A percentile compares a stretch with the other conserved stretches of the same genome.
Conservation (phyloP, 37 sponge, comb jelly and placozoan species). For the Diacarnus erythraeanus region DNA sequence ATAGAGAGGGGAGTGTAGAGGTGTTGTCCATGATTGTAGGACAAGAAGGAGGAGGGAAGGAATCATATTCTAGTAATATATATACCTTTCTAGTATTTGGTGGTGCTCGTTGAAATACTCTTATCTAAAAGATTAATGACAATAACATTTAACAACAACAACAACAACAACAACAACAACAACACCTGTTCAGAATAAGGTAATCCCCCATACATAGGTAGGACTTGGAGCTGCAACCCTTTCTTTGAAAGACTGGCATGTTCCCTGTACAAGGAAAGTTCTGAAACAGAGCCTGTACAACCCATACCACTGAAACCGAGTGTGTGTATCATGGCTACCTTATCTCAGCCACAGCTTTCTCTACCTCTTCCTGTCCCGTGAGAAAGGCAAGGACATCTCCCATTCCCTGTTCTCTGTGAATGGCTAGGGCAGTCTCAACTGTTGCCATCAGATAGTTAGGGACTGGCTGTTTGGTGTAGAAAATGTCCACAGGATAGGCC, state of each 20-base stretch:
- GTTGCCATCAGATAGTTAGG: conserved; percentile 89
- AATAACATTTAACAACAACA: neutral
- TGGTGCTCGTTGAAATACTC: conserved; percentile 74
- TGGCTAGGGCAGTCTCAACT: conserved; percentile 81
- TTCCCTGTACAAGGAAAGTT: conserved; percentile 37
- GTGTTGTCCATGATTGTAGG: no score
- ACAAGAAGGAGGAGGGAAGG: no score
- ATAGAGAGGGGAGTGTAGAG: no score
- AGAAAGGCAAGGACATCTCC: conserved; percentile 96
- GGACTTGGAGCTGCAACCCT: conserved; percentile 58
- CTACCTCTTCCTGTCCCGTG: conserved; percentile 87
- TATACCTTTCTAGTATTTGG: conserved; percentile 72
- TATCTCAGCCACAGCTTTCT: conserved; percentile 36
- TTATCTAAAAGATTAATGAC: conserved; percentile 31
- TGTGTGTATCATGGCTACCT: no score
- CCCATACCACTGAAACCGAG: no score
- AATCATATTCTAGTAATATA: no score
- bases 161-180: neutral
- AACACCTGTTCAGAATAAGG: conserved; percentile 81
- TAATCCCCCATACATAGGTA: conserved; percentile 88
- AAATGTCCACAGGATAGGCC: conserved; percentile 68
- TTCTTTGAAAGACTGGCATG: conserved; percentile 42
- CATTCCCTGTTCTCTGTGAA: conserved; percentile 78
- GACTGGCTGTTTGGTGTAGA: conserved; percentile 81
- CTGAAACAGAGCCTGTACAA: neutral